A percentile compares a stretch with the other conserved stretches of the same genome.
These are phyloP conservation scores for Ericerus pela DNA, from an alignment of 1,140 invertebrate genomes.

Conservation along the genomic window DNA sequence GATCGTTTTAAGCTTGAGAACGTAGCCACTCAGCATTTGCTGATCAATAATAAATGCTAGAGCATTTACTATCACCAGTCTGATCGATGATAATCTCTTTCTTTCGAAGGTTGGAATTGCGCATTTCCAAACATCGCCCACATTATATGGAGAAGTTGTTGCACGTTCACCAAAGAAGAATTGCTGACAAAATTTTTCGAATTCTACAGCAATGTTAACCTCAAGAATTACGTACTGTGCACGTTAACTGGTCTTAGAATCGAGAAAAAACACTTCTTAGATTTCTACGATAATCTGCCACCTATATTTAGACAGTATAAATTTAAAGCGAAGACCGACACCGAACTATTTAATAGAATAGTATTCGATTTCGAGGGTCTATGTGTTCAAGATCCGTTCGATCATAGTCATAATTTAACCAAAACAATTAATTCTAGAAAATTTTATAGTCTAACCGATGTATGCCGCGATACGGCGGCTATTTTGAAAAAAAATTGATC, in stretches of 20 bases:
- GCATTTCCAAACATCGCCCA: neutral
- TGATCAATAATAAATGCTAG: no score
- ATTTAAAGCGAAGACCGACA: neutral
- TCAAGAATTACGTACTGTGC: neutral
- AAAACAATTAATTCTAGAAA: constrained; percentile 23
- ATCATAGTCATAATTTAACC: constrained; percentile 33
- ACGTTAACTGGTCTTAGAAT: neutral
- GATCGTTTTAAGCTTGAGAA: no score
- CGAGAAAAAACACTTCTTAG: neutral
- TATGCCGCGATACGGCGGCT: constrained; percentile 12
- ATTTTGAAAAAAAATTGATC: constrained; percentile 7
- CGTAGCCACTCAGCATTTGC: no score
- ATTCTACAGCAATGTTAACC: neutral
- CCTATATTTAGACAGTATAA: neutral
- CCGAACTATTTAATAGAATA: neutral
- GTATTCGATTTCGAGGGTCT: constrained; percentile 5
- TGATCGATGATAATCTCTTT: neutral
- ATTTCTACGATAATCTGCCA: neutral
- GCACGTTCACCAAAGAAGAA: neutral
- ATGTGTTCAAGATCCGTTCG: constrained; percentile 34
- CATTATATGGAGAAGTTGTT: neutral
- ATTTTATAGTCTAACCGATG: constrained; percentile 7
- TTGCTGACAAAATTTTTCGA: neutral
- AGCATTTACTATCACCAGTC: no score
- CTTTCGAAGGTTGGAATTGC: neutral